phyloP scores from a whole-genome alignment of 2,113 vertebrate species.

The Anhinga anhinga region DNA sequence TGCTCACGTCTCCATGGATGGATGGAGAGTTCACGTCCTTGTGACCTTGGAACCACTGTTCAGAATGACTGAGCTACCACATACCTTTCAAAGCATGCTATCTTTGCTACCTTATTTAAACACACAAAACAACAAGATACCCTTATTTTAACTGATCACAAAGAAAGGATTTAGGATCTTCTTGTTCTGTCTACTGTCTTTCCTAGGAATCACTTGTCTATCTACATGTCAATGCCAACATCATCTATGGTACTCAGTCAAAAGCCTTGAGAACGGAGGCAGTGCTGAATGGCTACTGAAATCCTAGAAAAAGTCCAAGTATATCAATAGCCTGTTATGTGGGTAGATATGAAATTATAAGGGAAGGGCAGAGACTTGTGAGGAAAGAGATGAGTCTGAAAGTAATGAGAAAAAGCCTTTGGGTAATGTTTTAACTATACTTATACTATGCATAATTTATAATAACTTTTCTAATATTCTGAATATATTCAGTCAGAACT shows the following conservation, averaged over 20 bases:
- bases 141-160: neutral
- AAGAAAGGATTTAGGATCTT: neutral
- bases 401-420: neutral
- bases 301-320: neutral
- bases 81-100: neutral
- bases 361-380: neutral
- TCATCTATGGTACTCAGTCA: no score
- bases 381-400: neutral
- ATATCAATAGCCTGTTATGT: neutral
- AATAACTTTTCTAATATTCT: neutral
- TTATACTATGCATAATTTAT: constrained; percentile 19
- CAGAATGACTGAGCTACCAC: neutral
- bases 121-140: neutral
- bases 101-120: neutral
- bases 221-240: neutral
- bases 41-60: neutral
- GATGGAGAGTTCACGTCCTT: accelerated
- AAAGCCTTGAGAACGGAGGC: neutral
- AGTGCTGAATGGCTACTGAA: neutral
- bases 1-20: neutral
- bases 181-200: neutral
- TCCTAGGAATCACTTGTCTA: neutral
- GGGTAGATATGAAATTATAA: neutral
- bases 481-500: neutral
- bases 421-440: constrained; percentile 30